Evolutionary conservation across 2,113 vertebrate genomes (phyloP), one percentile per base, ranked within the genome.

Genomic region (Myrmophylax atrothorax): DNA sequence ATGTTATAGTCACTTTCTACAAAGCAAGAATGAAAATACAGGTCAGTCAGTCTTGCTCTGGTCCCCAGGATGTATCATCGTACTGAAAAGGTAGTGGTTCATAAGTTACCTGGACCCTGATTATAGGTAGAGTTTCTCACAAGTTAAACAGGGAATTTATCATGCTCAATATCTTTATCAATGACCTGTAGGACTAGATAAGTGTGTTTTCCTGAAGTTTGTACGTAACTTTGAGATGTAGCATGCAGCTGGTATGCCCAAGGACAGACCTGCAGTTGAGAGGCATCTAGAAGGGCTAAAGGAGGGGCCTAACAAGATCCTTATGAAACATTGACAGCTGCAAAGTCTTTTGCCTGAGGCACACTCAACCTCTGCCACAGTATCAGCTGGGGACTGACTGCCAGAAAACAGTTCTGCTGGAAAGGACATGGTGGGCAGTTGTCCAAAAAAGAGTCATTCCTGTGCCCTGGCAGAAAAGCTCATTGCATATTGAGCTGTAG

Each of bases 231-330:
- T 59, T 81, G 63, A 62, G 22, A 37, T 0, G 0, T 9, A 8
- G 2, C 0, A 0, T 59, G 18, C 9, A 40, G 20, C 3, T 56
- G 29, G 19, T 35, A 20, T 16, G 8, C 37, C 75, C 0, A 0
- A 70, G 37, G 35, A 14, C 13, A 70, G 5, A 17, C 8, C 22
- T 89, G 35, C 26, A 38, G 9, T 7, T 40, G 4, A 79, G 38
- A 72, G 5, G 2, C 46, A n/a, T n/a, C 14, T 53, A 66, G 56
- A 78, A 70, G 72, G 17, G 8, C 33, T 44, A 19, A 18, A 55
- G 35, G 31, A 72, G 19, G 42, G 26, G n/a, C 4, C 56, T 87
- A 76, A 77, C 16, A 67, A 89, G 16, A 37, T 72, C n/a, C 44
- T 82, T 68, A 53, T 18, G 49, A 64, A 94, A 87, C 18, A 67